Evolutionary conservation across 2,888 invertebrate species (phyloP).

Genomic region (Rhynchonema sp.): DNA sequence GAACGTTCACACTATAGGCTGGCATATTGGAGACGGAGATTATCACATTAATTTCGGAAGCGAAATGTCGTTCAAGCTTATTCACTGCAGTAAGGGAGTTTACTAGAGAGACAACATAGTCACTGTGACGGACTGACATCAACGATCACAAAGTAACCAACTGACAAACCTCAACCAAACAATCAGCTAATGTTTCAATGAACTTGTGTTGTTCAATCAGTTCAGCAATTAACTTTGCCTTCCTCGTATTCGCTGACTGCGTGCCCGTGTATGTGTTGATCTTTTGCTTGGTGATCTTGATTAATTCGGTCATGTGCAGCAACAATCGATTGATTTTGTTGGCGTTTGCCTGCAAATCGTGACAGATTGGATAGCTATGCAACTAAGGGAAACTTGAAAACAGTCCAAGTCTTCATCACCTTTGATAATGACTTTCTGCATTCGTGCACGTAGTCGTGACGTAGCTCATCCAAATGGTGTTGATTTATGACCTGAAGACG

Average conservation of each 20-base stretch:
- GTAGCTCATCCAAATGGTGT: neutral
- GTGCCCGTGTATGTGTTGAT: neutral
- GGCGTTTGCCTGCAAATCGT: too few relatives aligned
- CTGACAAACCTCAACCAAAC: neutral
- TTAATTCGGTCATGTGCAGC: neutral
- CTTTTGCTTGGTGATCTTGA: neutral
- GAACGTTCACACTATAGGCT: too few relatives aligned
- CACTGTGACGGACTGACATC: too few relatives aligned
- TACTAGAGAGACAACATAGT: too few relatives aligned
- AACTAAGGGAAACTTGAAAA: neutral
- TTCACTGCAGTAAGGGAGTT: too few relatives aligned
- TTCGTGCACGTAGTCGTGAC: neutral
- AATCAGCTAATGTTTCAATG: neutral
- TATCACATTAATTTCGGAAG: too few relatives aligned
- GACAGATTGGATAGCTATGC: too few relatives aligned
- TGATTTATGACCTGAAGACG: neutral
- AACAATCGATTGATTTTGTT: too few relatives aligned
- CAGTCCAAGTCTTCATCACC: neutral
- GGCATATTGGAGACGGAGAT: too few relatives aligned
- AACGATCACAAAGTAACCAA: too few relatives aligned
- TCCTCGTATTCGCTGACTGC: neutral
- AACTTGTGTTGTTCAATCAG: neutral
- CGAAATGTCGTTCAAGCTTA: too few relatives aligned
- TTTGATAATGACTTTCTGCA: neutral
- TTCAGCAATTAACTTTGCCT: neutral